Evolutionary conservation across 1,140 invertebrate species (phyloP), one percentile per base, ranked within the genome.

Genomic region (Ephestia elutella): DNA sequence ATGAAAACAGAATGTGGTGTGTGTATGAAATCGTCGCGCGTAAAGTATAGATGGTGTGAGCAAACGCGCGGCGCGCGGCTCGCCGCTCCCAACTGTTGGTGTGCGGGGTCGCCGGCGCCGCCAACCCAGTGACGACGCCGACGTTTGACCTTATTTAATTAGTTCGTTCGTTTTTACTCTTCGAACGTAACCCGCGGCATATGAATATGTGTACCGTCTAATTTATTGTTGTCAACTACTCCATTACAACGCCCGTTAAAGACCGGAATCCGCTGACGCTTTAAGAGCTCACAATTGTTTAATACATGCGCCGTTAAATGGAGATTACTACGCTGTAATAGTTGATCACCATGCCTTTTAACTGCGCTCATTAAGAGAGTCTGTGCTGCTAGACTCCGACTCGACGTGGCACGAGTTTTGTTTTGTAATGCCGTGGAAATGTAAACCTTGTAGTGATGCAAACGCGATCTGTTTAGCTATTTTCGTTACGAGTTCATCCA

Each of bases 61-160:
- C 35, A 59, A 54, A 32, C 61, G 60, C 68, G 66, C 49, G 60
- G 48, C 66, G 66, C 68, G 69, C 75, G 69, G 63, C 75, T 44
- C 38, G 30, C 74, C 64, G 62, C 69, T 61, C 66, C 70, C 63
- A 71, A 84, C 83, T 84, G 75, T 67, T 73, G 71, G 61, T 59
- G 70, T 58, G 64, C 75, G 70, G 61, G 54, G 63, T 62, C 68
- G 48, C 65, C 68, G 21, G 59, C 68, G 65, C 65, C 66, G 70
- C 56, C 65, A 25, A 73, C 72, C 69, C 75, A 73, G n/a, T 15
- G 50, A 60, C 66, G 71, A 56, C 68, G 64, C 63, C 74, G 75
- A 85, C 85, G 82, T 80, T 86, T 87, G 85, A 87, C 85, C 85
- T 84, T 87, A 87, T 87, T 87, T 86, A 87, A 87, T 87, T 87